phyloP scores from a whole-genome alignment of 2,888 invertebrate genomes.

The Penaeus monodon region DNA sequence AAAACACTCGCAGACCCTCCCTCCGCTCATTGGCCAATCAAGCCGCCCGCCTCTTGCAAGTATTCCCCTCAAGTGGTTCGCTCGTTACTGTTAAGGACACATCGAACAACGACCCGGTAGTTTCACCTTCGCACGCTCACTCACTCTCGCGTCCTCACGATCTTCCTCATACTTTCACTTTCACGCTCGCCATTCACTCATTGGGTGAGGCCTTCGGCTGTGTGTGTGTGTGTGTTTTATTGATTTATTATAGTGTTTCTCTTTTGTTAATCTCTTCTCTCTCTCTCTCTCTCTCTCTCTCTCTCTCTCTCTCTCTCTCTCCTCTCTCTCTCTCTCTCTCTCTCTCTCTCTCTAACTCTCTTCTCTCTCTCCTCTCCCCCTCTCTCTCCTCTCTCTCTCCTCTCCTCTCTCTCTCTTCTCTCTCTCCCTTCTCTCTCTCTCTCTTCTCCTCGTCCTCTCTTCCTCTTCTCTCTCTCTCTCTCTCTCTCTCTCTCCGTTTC shows the following conservation, averaged over 20 bases:
- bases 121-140: not conserved
- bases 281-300: too few relatives aligned
- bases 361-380: not conserved
- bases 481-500: too few relatives aligned
- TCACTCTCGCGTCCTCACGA: not conserved
- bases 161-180: not conserved
- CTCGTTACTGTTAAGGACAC: not conserved
- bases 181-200: not conserved
- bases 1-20: too few relatives aligned
- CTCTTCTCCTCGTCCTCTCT: too few relatives aligned
- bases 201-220: too few relatives aligned
- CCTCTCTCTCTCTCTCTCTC: not conserved
- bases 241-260: too few relatives aligned
- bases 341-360: not conserved
- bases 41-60: not conserved
- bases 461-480: too few relatives aligned
- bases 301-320: not conserved
- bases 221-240: too few relatives aligned
- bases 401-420: not conserved
- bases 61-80: not conserved
- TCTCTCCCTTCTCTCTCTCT: slow-evolving; percentile 9
- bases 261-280: too few relatives aligned
- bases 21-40: too few relatives aligned
- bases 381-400: not conserved
- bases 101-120: not conserved